Conservation (phyloP, 2,888 invertebrate species). For the Erebia palarica region DNA sequence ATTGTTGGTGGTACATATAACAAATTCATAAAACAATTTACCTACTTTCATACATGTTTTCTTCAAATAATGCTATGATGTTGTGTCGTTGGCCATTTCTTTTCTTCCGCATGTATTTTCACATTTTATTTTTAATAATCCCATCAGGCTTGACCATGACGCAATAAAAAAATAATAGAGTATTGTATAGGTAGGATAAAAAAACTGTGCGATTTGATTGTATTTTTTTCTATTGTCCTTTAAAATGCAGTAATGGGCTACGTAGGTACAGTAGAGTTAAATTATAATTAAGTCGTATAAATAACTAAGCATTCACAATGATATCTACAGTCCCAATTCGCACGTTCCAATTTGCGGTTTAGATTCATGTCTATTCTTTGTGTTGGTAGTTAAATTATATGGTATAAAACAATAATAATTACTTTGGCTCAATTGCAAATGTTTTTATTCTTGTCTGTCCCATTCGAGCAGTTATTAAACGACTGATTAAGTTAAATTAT, state of each 20-base stretch:
- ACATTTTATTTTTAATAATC: too few relatives aligned
- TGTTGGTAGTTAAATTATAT: conserved; percentile 10
- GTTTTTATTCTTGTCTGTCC: background rate
- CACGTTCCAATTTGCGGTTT: conserved; percentile 30
- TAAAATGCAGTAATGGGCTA: background rate
- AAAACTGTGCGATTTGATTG: background rate
- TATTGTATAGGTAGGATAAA: background rate
- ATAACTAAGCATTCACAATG: conserved; percentile 2
- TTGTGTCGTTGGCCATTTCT: too few relatives aligned
- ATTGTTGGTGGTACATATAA: too few relatives aligned
- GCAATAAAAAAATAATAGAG: background rate
- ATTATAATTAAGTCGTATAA: conserved; percentile 11
- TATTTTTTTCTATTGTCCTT: conserved; percentile 11
- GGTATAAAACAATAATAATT: conserved; percentile 20
- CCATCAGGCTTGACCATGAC: too few relatives aligned
- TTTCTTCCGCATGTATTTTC: too few relatives aligned
- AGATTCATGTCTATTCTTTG: conserved; percentile 20
- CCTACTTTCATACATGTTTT: too few relatives aligned
- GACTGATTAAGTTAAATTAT: conserved; percentile 3
- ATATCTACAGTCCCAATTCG: conserved; percentile 18
- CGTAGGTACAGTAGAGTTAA: background rate
- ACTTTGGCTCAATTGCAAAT: background rate
- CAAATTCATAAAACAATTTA: too few relatives aligned
- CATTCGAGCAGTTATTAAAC: background rate
- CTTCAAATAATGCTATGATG: too few relatives aligned